Conservation (phyloP, 1,140 invertebrate species). For the Saxidomus purpurata region DNA sequence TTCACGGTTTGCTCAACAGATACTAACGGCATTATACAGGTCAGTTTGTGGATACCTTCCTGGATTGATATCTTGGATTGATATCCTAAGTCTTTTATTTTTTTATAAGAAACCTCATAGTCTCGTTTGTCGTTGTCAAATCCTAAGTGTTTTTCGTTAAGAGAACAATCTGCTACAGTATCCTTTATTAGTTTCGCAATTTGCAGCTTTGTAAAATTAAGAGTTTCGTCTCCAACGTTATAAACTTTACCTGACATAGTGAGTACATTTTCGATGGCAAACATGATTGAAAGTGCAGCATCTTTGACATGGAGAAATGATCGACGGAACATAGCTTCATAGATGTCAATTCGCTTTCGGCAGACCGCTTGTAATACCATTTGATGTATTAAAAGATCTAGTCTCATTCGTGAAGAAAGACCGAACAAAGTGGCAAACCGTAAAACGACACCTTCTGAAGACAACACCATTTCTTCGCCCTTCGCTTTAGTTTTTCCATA, state of each 20-base stretch:
- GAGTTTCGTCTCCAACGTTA: too few species aligned
- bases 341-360: constrained; percentile 77
- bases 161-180: constrained; percentile 71
- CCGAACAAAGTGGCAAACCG: too few species aligned
- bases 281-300: constrained; percentile 79
- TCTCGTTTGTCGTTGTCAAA: constrained; percentile 81
- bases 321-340: constrained; percentile 78
- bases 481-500: constrained; percentile 82
- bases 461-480: too few species aligned
- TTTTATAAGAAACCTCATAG: constrained; percentile 81
- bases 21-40: too few species aligned
- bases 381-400: constrained; percentile 80
- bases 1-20: too few species aligned
- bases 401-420: constrained; percentile 79
- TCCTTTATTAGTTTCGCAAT: constrained; percentile 75
- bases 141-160: constrained; percentile 71
- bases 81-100: constrained; percentile 76
- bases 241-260: constrained; percentile 78
- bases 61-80: constrained; percentile 74
- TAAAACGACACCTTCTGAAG: constrained; percentile 74
- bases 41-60: constrained; percentile 74
- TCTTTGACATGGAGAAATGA: constrained; percentile 81
- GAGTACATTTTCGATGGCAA: constrained; percentile 77
- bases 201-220: too few species aligned
- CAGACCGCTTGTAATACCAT: constrained; percentile 79